Conservation (phyloP, 2,888 invertebrate genomes). For the Torymus aiolomorphi region DNA sequence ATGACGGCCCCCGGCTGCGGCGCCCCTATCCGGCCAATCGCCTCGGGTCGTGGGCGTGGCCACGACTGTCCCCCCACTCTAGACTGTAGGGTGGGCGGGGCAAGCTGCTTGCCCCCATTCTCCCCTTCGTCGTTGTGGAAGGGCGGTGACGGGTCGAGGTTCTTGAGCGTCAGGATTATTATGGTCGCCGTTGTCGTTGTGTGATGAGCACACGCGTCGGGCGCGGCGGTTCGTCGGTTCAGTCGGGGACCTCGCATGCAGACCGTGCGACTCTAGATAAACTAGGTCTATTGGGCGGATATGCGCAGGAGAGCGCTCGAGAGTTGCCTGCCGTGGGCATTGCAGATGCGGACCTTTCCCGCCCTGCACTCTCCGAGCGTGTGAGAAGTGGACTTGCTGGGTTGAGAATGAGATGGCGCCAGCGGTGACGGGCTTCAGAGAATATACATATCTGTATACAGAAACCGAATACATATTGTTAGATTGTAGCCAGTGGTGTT, state of each 20-base stretch:
- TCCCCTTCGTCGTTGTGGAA: no score
- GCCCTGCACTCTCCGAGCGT: background rate
- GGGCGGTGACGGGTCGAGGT: no score
- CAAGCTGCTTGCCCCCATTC: background rate
- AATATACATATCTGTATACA: no score
- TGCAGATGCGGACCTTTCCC: constrained; percentile 35
- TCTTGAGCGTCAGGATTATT: no score
- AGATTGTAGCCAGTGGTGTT: no score
- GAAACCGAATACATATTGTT: no score
- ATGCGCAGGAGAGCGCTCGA: background rate
- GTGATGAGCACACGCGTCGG: no score
- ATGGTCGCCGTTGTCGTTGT: no score
- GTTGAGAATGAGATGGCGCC: constrained; percentile 40
- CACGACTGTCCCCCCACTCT: constrained; percentile 43
- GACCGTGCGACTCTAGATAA: no score
- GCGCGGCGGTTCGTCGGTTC: no score
- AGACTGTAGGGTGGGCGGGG: constrained; percentile 20
- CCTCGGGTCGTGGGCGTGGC: constrained; percentile 71
- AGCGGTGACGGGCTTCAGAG: background rate
- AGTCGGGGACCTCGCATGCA: no score
- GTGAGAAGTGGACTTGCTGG: background rate
- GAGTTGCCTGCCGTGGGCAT: constrained; percentile 47
- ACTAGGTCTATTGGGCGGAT: no score
- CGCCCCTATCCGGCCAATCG: constrained; percentile 74
- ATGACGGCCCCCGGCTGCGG: constrained; percentile 72